These are phyloP conservation scores for Elysia crispata DNA, from an alignment of 2,888 invertebrate genomes.

Conservation along the genomic window DNA sequence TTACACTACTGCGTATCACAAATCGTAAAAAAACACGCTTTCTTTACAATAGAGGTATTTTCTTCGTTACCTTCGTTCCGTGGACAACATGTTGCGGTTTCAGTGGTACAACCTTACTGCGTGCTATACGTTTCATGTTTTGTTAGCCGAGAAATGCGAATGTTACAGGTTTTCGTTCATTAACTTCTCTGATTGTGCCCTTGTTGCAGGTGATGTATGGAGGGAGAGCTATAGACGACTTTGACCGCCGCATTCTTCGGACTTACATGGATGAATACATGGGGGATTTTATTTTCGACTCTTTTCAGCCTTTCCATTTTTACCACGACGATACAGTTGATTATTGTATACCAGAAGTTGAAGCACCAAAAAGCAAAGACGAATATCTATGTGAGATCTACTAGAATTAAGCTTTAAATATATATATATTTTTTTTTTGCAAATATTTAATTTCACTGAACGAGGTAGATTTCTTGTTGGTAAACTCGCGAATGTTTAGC, in stretches of 20 bases:
- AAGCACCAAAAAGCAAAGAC: conserved; percentile 70
- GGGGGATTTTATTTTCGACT: conserved; percentile 93
- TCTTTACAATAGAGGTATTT: no score
- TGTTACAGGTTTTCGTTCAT: no score
- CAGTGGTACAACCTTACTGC: no score
- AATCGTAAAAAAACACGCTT: no score
- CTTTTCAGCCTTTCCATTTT: conserved; percentile 92
- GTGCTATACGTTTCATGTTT: no score
- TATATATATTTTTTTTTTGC: background rate
- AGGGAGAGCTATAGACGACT: conserved; percentile 92
- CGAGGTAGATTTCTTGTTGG: background rate
- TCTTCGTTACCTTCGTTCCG: no score
- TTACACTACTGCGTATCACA: no score
- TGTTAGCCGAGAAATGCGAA: no score
- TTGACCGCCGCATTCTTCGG: conserved; percentile 89
- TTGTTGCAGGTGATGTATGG: conserved; percentile 89
- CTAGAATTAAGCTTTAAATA: background rate
- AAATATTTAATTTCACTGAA: background rate
- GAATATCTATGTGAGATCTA: conserved; percentile 70
- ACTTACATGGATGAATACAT: conserved; percentile 95
- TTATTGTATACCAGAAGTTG: conserved; percentile 81
- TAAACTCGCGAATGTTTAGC: no score
- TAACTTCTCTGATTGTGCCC: no score
- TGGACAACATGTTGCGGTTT: no score
- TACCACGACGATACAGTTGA: conserved; percentile 85